Evolutionary conservation across 2,888 invertebrate species (phyloP).

Genomic region (Trichogramma dendrolimi): DNA sequence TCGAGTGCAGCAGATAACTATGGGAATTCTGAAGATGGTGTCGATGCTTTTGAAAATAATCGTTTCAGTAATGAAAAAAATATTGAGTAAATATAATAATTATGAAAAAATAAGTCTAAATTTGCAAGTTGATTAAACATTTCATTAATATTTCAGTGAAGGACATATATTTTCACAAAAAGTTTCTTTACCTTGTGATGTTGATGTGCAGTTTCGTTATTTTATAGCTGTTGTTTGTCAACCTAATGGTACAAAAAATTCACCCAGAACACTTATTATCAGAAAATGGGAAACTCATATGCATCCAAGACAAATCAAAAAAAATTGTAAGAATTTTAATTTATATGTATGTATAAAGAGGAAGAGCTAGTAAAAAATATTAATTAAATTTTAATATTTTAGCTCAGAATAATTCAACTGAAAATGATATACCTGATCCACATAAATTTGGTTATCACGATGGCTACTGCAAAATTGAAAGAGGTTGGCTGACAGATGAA

Average conservation of each 20-base stretch:
- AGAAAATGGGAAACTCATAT: conserved; percentile 79
- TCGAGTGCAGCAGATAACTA: conserved; percentile 35
- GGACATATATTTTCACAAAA: conserved; percentile 52
- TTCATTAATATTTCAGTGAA: conserved; percentile 35
- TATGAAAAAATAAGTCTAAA: not conserved
- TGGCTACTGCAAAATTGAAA: conserved; percentile 60
- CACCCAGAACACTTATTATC: conserved; percentile 58
- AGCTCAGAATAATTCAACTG: conserved; percentile 43
- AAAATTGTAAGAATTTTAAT: conserved; percentile 45
- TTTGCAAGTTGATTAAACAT: not conserved
- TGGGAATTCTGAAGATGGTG: conserved; percentile 36
- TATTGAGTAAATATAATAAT: conserved; percentile 36
- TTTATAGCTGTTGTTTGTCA: conserved; percentile 69
- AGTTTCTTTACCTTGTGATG: conserved; percentile 64
- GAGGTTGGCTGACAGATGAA: conserved; percentile 82
- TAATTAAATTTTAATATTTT: conserved; percentile 19
- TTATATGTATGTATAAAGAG: not conserved
- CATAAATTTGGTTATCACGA: conserved; percentile 68
- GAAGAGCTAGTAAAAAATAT: not conserved
- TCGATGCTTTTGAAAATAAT: conserved; percentile 37
- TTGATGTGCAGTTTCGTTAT: conserved; percentile 71
- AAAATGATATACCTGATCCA: conserved; percentile 51
- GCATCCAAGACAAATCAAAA: conserved; percentile 62
- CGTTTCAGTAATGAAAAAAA: conserved; percentile 27
- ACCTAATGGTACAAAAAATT: conserved; percentile 51